Conservation (phyloP, 2,113 vertebrate species). For the Trematocara zebra region DNA sequence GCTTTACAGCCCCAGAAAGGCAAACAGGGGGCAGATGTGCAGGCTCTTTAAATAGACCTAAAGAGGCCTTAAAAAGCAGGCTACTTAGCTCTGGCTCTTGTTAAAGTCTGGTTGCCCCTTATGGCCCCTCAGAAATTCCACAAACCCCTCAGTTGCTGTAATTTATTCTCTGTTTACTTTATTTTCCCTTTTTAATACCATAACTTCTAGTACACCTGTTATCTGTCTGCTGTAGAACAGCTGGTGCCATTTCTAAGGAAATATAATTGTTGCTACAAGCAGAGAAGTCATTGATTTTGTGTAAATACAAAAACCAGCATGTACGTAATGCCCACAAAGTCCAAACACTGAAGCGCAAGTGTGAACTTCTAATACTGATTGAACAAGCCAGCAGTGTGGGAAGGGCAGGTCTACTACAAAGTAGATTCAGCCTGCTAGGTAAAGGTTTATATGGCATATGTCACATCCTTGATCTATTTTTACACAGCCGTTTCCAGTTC, state of each 20-base stretch:
- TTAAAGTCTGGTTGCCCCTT: neutral
- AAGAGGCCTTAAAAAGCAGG: conserved; percentile 42
- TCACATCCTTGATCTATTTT: neutral
- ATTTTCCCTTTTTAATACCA: neutral
- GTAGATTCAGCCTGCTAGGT: neutral
- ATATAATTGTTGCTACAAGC: neutral
- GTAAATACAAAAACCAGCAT: neutral
- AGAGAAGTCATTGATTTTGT: neutral
- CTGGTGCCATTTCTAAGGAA: neutral
- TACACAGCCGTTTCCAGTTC: neutral
- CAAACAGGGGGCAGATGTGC: conserved; percentile 62
- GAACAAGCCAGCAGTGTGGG: neutral
- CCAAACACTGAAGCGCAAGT: neutral
- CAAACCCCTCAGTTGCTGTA: neutral
- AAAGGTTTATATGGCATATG: neutral
- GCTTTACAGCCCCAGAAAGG: conserved; percentile 60
- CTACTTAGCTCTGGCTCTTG: neutral
- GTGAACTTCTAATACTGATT: neutral
- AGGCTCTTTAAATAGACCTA: conserved; percentile 54
- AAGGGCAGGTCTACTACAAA: neutral
- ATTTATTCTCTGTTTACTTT: neutral
- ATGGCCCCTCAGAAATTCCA: neutral
- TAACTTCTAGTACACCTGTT: neutral
- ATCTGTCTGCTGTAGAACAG: neutral
- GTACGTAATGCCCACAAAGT: neutral